Conservation (phyloP, 2,113 vertebrate species). For the Xyrauchen texanus region DNA sequence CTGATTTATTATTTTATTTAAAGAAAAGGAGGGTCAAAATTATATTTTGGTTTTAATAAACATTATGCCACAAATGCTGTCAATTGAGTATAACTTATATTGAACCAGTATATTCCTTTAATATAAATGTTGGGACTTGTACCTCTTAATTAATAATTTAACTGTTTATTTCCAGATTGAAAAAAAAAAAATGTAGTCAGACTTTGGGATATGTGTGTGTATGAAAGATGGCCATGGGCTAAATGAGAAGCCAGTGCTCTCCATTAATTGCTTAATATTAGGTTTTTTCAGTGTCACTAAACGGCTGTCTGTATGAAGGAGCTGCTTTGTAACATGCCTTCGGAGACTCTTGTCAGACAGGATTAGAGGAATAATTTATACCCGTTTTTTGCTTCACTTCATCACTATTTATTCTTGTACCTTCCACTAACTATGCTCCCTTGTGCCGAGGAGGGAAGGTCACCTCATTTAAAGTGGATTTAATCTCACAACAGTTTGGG, state of each 20-base stretch:
- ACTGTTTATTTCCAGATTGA: too few relatives aligned
- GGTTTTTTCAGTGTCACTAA: constrained; percentile 60
- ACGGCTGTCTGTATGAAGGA: constrained; percentile 52
- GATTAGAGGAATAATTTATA: constrained; percentile 70
- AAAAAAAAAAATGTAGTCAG: too few relatives aligned
- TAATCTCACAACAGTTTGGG: constrained; percentile 19
- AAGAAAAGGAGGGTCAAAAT: too few relatives aligned
- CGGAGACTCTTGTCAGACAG: constrained; percentile 58
- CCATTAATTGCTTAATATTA: constrained; percentile 68
- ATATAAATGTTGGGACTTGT: too few relatives aligned
- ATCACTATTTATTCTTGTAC: neutral
- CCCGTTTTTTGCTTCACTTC: constrained; percentile 50
- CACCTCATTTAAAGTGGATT: constrained; percentile 37
- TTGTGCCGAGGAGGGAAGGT: constrained; percentile 8
- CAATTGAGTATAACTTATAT: too few relatives aligned
- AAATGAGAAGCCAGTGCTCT: constrained; percentile 44
- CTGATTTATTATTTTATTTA: too few relatives aligned
- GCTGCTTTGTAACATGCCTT: constrained; percentile 38
- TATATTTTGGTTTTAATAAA: too few relatives aligned
- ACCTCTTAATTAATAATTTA: too few relatives aligned
- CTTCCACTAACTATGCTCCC: constrained; percentile 11
- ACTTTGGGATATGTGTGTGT: too few relatives aligned
- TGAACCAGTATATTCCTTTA: too few relatives aligned
- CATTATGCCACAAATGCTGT: too few relatives aligned
- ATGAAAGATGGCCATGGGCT: too few relatives aligned